A percentile compares a stretch with the other conserved stretches of the same genome.
Evolutionary conservation across 2,797 vertebrate genomes (phyloP).

Genomic region (Zalophus californianus): DNA sequence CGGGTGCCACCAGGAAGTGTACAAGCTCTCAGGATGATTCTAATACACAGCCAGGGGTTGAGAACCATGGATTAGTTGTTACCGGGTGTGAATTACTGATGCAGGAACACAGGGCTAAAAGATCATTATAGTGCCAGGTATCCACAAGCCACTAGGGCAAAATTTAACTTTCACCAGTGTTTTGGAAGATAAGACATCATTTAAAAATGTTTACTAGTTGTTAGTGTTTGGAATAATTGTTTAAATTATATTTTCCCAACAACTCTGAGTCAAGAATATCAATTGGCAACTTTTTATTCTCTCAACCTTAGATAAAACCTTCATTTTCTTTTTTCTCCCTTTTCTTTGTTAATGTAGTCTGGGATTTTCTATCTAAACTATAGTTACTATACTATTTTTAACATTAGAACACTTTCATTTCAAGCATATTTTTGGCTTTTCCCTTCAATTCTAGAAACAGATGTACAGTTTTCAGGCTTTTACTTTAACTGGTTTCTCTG

Average conservation of each 20-base stretch:
- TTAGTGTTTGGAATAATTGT: constrained; percentile 7
- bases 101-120: not conserved
- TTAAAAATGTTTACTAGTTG: not conserved
- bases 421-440: constrained; percentile 17
- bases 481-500: constrained; percentile 11
- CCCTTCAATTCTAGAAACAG: constrained; percentile 46
- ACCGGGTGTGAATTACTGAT: not conserved
- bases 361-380: not conserved
- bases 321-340: not conserved
- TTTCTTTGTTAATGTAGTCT: constrained; percentile 25
- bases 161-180: not conserved
- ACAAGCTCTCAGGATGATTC: not conserved
- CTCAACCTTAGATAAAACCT: not conserved
- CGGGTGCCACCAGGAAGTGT: not conserved
- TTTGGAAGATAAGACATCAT: not conserved
- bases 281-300: not conserved
- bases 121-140: not conserved
- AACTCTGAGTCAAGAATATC: not conserved
- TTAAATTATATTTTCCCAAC: not conserved
- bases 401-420: not conserved
- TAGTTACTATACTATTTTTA: constrained; percentile 7
- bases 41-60: not conserved
- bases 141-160: not conserved
- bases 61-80: not conserved
- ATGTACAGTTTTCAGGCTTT: not conserved